Conservation (phyloP, 2,797 vertebrate genomes). For the Malacoctenus gilli region DNA sequence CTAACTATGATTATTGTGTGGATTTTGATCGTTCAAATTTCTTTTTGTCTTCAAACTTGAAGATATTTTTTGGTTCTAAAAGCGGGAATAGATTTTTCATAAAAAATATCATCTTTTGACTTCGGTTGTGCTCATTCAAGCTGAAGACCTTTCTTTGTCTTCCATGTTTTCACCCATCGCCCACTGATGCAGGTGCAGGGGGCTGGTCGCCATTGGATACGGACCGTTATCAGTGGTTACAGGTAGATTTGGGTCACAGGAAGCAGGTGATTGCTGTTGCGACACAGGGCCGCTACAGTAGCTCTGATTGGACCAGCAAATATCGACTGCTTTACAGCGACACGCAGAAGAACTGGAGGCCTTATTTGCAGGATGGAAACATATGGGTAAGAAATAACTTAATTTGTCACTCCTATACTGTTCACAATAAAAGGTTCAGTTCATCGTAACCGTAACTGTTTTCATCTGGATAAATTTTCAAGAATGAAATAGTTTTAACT, state of each 20-base stretch:
- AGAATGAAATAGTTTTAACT: too few relatives aligned
- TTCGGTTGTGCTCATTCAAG: too few relatives aligned
- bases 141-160: background rate
- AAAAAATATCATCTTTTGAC: too few relatives aligned
- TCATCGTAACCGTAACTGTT: too few relatives aligned
- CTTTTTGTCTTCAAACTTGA: too few relatives aligned
- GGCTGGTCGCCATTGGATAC: constrained; percentile 93
- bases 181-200: constrained; percentile 87
- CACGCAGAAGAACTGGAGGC: constrained; percentile 93
- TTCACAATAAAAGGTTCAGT: too few relatives aligned
- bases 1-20: too few relatives aligned
- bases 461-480: too few relatives aligned
- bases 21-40: too few relatives aligned
- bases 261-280: constrained; percentile 90
- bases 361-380: constrained; percentile 93
- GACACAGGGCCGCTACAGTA: constrained; percentile 95
- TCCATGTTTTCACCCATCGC: background rate
- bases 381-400: constrained; percentile 75
- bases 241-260: constrained; percentile 90
- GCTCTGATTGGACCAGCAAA: constrained; percentile 92
- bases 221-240: constrained; percentile 92
- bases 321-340: constrained; percentile 94
- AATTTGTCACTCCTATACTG: too few relatives aligned
- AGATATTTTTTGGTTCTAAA: too few relatives aligned
- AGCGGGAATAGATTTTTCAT: too few relatives aligned